Evolutionary conservation across 2,888 invertebrate genomes (phyloP), one percentile per base, ranked within the genome.

Genomic region (Ptychoptera albimana): DNA sequence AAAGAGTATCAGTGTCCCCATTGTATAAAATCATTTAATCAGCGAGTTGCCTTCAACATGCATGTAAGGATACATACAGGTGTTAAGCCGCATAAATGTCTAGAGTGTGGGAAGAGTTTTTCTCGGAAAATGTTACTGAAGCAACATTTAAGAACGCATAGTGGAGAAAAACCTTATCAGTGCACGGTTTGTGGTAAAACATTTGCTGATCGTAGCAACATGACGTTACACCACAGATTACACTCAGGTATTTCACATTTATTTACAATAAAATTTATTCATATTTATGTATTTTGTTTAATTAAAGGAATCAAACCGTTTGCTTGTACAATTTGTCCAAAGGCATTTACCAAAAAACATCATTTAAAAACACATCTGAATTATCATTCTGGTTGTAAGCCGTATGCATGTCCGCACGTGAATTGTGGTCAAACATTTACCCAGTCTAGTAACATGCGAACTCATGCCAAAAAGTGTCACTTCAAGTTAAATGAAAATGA

Each of bases 31-130:
- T 77, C 84, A 14, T 87, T 87, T 60, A 86, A 86, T 60, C 86
- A 86, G 60, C 73, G 86, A 31, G 86, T 87, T 6, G 86, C 86
- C 8, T 87, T 85, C 64, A 86, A 86, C 57, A 86, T 86, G 86
- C 86, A 87, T 58, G 76, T 83, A 2, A 68, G 85, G 47, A 85
- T 86, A 46, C 85, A 86, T 56, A 84, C 84, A 48, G 85, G 83
- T 10, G 72, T 83, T 1, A 84, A 84, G 54, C 84, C 84, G 0
- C 84, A 84, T 58, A 77, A 77, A 45, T 84, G 84, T 56, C 70
- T 69, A 3, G 76, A 80, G 48, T 86, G 85, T 55, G 82, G 82
- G 37, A 85, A 85, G 58, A 75, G 80, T n/a, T 85, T 85, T 59
- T 83, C 84, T 0, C 69, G 86, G 30, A 86, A 86, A 66, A 86